Evolutionary conservation across 2,113 vertebrate genomes (phyloP), one percentile per base, ranked within the genome.

Genomic region (Capra hircus): DNA sequence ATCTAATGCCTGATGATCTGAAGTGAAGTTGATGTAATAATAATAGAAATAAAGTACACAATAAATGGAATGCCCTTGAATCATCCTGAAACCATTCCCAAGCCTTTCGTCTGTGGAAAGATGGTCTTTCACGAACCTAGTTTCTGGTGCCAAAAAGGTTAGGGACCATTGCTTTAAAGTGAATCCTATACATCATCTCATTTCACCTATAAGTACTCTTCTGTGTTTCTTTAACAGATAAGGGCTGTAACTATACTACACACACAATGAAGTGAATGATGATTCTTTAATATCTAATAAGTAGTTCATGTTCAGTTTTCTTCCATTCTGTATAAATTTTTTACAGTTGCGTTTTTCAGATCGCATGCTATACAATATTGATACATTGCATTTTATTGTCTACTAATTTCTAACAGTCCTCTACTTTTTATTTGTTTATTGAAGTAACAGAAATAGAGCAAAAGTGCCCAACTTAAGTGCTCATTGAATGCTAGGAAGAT

Each of bases 191-290:
- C 8, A 55, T 57, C 25, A 45, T 95, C 40, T 53, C 7, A 27
- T 97, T 97, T 94, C 14, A 91, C 8, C 48, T 90, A 16, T 67
- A 91, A 62, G 27, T 92, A 50, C 55, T 27, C 48, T 96, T 94
- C 85, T 2, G 16, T 88, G 50, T 92, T 90, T 96, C 71, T 92
- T 74, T 88, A 88, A 36, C 15, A 92, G 15, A 21, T 82, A 57
- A 91, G 19, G 4, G 87, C 16, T 80, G 13, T 52, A 96, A 78
- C 43, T 28, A 21, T 17, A 91, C 40, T 50, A 53, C 4, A 82
- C 4, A 17, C 60, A 15, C 3, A 81, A 5, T 86, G 80, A 57
- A 77, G 90, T 64, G 17, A 82, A 17, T 59, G 92, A 52, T 86
- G 11, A 40, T 86, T 96, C 43, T 86, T 93, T 91, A 81, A 45